Percentiles rank a stretch among this genome's conserved stretches.
Evolutionary conservation across 2,797 vertebrate genomes (phyloP).

Genomic region (Melanogrammus aeglefinus): DNA sequence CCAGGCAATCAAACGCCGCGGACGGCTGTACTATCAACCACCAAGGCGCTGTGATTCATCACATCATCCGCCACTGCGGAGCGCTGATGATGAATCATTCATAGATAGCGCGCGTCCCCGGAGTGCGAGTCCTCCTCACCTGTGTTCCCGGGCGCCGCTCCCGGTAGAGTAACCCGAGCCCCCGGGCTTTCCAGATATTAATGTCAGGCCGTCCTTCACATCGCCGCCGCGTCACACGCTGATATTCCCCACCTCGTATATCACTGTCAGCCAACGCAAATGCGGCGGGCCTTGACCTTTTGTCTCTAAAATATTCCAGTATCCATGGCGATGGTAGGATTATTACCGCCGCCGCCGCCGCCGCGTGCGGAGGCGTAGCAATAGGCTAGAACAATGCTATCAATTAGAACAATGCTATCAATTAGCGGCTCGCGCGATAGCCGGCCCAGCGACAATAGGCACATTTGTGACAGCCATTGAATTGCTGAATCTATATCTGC

Average conservation of each 20-base stretch:
- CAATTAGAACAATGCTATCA: slow-evolving; percentile 58
- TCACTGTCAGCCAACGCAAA: neutral
- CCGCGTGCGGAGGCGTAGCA: slow-evolving; percentile 53
- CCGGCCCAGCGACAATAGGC: slow-evolving; percentile 69
- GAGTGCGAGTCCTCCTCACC: neutral
- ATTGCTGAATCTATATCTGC: slow-evolving; percentile 73
- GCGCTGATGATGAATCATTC: neutral
- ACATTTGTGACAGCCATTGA: slow-evolving; percentile 73
- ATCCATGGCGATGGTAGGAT: slow-evolving; percentile 26
- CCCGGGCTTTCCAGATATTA: neutral
- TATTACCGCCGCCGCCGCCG: neutral
- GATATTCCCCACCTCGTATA: neutral
- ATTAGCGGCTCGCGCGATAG: slow-evolving; percentile 69
- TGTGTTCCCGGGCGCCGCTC: neutral
- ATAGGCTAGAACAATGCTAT: slow-evolving; percentile 15
- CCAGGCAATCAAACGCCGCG: neutral
- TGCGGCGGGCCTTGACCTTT: neutral
- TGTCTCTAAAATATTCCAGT: slow-evolving; percentile 52
- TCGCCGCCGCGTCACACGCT: neutral
- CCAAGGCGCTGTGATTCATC: neutral
- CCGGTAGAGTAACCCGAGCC: neutral
- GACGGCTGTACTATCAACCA: neutral
- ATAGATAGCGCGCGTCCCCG: neutral
- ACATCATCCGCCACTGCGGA: neutral
- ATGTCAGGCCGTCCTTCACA: neutral